These are phyloP conservation scores for Drosophila mercatorum DNA, from an alignment of 2,888 invertebrate species.

Conservation along the genomic window DNA sequence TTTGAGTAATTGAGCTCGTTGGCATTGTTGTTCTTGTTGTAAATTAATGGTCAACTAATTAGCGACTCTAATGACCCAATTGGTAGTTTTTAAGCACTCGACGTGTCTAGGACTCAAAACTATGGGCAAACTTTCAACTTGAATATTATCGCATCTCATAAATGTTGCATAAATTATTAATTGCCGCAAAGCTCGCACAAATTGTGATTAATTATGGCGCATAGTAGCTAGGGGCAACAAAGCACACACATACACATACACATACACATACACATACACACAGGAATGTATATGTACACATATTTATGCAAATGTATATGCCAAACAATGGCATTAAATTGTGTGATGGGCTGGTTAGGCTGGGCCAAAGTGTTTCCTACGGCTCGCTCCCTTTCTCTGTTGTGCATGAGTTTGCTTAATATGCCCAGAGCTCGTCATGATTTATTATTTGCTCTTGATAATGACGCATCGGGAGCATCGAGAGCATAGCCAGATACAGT, in stretches of 20 bases:
- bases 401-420: constrained; percentile 43
- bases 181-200: constrained; percentile 71
- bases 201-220: constrained; percentile 74
- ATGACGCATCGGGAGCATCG: constrained; percentile 61
- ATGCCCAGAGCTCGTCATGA: constrained; percentile 57
- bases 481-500: constrained; percentile 16
- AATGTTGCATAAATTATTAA: constrained; percentile 67
- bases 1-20: not conserved
- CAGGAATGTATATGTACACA: not conserved
- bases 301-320: constrained; percentile 23
- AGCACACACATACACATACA: constrained; percentile 21
- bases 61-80: constrained; percentile 50
- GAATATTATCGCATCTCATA: constrained; percentile 33
- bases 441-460: constrained; percentile 78
- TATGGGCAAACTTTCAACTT: constrained; percentile 37
- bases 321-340: constrained; percentile 54
- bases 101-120: constrained; percentile 44
- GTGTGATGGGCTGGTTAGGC: constrained; percentile 30
- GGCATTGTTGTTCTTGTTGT: not conserved
- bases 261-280: not conserved
- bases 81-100: constrained; percentile 46
- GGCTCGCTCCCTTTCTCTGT: constrained; percentile 1
- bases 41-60: constrained; percentile 38
- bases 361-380: constrained; percentile 15
- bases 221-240: constrained; percentile 50